Base-by-base conservation (phyloP, 2,113 vertebrate species). In the Nematolebias whitei region DNA sequence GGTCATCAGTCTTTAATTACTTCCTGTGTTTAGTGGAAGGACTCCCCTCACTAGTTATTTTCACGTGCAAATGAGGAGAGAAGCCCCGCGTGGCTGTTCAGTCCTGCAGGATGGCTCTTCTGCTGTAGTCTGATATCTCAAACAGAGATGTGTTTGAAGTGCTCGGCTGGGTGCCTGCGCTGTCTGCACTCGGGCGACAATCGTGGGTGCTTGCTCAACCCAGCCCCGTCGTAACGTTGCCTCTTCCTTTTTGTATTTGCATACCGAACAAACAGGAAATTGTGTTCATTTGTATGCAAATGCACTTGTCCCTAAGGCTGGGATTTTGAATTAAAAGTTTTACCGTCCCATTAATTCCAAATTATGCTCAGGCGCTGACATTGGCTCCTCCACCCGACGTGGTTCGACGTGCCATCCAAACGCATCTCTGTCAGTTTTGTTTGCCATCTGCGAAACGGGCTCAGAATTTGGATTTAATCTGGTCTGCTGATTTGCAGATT, bases 211-310 rank as follows among this genome's bases (percentile, higher is more conserved):
- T 62, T 44, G 71, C 80, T 90, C 85, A 76, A 82, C 85, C 85
- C 85, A 86, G 88, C 79, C 83, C 51, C 72, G 64, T 78, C 71
- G 71, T 65, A 86, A 76, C 32, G 69, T 88, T 87, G 84, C 84
- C 74, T 83, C 81, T 86, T 35, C 9, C 10, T 35, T 35, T 82
- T 89, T 76, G 74, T 86, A 91, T 93, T 92, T 90, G 92, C 91
- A 91, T 90, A 87, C 70, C 68, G 70, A 92, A 93, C 93, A 93
- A 92, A 93, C 89, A 92, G 91, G 88, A 93, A 93, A 92, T 92
- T 88, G 90, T 92, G 89, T 92, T 92, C 88, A 93, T 93, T 93
- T 93, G 91, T 92, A 93, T 93, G 93, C 92, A 93, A 93, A 93
- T 92, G 93, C 82, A 73, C 90, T 86, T 87, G 89, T 93, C 91